Percentiles rank a stretch among this genome's conserved stretches.
Conservation (phyloP, 2,113 vertebrate species). For the Nyctereutes procyonoides region DNA sequence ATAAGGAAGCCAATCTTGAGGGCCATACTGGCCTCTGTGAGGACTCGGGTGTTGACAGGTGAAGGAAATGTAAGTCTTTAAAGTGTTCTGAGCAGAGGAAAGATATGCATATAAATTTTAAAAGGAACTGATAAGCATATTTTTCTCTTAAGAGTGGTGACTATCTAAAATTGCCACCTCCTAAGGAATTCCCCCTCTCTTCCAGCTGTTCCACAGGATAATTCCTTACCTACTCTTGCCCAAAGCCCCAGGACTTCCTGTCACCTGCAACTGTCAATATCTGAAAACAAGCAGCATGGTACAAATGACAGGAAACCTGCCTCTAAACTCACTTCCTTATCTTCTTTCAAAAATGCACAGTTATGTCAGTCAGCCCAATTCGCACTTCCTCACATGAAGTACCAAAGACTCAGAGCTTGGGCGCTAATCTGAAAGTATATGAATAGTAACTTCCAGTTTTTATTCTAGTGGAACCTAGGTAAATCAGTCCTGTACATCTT, state of each 20-base stretch:
- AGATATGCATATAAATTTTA: not conserved
- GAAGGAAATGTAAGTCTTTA: not conserved
- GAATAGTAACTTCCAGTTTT: not conserved
- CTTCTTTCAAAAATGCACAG: not conserved
- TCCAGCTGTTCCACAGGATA: not conserved
- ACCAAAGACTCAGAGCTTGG: not conserved
- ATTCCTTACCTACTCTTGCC: accelerated
- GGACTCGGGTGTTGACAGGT: not conserved
- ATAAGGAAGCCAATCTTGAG: not conserved
- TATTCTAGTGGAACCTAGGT: not conserved
- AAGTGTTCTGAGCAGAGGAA: not conserved
- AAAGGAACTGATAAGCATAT: not conserved
- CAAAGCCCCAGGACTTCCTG: not conserved
- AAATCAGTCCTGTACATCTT: not conserved
- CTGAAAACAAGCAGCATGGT: not conserved
- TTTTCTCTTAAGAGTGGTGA: not conserved
- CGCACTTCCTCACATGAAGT: not conserved
- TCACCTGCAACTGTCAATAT: not conserved
- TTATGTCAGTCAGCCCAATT: not conserved
- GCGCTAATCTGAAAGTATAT: not conserved
- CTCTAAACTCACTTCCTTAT: not conserved
- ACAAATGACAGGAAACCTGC: not conserved
- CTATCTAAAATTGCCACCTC: not conserved
- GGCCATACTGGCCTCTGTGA: not conserved
- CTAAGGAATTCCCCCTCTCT: not conserved